Conservation (phyloP, 64 coral and sea anemone species). For the Trachythela sp. region DNA sequence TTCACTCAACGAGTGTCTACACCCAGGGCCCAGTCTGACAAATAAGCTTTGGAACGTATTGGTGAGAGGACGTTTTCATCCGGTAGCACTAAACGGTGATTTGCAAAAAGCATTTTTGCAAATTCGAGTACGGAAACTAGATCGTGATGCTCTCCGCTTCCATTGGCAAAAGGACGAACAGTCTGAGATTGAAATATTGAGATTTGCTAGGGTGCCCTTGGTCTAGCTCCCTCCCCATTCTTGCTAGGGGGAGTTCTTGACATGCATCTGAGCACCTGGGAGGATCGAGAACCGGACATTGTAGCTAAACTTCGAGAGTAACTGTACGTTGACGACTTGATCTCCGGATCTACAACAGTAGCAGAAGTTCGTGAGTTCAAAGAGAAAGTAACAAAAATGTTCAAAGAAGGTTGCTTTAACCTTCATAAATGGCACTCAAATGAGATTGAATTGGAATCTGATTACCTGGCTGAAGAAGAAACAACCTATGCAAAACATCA, state of each 20-base stretch:
- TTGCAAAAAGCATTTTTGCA: neutral
- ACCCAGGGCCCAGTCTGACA: neutral
- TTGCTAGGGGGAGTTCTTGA: neutral
- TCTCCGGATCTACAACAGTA: neutral
- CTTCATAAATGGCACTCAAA: neutral
- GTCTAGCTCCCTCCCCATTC: neutral
- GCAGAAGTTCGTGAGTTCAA: neutral
- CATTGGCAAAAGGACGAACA: neutral
- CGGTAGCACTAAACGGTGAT: neutral
- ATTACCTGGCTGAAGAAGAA: neutral
- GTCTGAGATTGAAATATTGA: neutral
- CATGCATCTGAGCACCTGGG: neutral
- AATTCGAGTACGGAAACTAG: neutral
- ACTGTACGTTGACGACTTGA: neutral
- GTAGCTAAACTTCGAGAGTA: neutral
- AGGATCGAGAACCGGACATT: neutral
- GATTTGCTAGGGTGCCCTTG: neutral
- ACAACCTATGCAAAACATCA: neutral
- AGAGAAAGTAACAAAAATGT: neutral
- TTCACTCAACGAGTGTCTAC: neutral
- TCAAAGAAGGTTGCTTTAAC: neutral
- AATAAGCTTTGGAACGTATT: neutral
- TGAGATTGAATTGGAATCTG: neutral
- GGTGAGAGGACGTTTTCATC: neutral
- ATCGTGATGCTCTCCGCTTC: neutral